phyloP scores from a whole-genome alignment of 2,797 vertebrate genomes.

The Propithecus deckenii region DNA sequence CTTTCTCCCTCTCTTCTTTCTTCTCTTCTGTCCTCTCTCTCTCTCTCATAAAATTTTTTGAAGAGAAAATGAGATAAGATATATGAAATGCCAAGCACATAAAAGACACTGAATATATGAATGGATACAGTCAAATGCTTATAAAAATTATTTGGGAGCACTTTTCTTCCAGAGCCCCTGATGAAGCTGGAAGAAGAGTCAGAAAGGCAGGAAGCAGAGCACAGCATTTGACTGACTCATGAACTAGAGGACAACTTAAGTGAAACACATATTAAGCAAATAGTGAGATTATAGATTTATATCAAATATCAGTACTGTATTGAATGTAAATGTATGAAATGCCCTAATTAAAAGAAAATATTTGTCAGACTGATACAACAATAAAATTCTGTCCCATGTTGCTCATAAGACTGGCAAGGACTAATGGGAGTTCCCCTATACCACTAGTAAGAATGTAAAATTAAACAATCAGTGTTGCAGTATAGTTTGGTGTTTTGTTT shows the following conservation, averaged over 20 bases:
- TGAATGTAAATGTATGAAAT: not conserved
- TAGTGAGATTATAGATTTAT: not conserved
- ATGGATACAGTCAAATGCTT: not conserved
- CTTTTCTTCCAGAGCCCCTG: not conserved
- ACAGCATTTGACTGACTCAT: not conserved
- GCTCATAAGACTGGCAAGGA: not conserved
- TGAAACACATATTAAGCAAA: not conserved
- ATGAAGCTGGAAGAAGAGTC: not conserved
- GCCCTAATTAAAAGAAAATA: not conserved
- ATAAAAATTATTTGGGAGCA: not conserved
- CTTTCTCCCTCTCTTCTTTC: not conserved
- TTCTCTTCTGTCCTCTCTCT: fast-evolving
- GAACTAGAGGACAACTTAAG: not conserved
- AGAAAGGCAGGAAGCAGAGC: not conserved
- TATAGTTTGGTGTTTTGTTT: not conserved
- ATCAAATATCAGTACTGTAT: not conserved
- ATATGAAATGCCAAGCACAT: not conserved
- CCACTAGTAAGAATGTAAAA: not conserved
- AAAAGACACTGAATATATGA: not conserved
- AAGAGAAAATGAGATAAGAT: not conserved
- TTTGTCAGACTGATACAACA: not conserved
- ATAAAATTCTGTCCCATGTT: not conserved
- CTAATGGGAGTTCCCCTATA: not conserved
- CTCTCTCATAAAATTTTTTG: not conserved
- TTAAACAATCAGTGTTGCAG: not conserved